phyloP scores from a whole-genome alignment of 2,888 invertebrate genomes.

The Anthrax anthrax region DNA sequence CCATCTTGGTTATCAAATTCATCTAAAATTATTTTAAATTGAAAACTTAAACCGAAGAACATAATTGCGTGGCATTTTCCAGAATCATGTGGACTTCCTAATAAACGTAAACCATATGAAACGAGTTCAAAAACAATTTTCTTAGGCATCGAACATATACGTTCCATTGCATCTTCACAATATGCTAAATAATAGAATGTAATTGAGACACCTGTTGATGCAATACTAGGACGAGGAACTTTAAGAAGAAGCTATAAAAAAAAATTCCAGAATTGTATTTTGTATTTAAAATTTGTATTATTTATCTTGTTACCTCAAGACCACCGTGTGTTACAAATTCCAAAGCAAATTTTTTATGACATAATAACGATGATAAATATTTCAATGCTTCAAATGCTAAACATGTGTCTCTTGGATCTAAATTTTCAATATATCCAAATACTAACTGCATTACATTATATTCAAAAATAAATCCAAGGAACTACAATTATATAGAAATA shows the following conservation, averaged over 20 bases:
- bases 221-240: constrained; percentile 85
- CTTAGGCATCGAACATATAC: constrained; percentile 75
- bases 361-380: constrained; percentile 84
- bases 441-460: constrained; percentile 83
- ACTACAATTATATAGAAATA: constrained; percentile 48
- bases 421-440: constrained; percentile 76
- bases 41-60: constrained; percentile 93
- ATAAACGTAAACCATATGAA: constrained; percentile 82
- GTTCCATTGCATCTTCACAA: constrained; percentile 95
- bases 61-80: constrained; percentile 96
- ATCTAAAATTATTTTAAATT: constrained; percentile 82
- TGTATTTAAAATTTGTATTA: neutral
- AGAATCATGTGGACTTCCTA: constrained; percentile 94
- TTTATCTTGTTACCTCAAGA: constrained; percentile 43
- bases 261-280: constrained; percentile 1
- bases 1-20: constrained; percentile 91
- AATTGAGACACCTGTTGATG: constrained; percentile 91
- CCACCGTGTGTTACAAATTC: constrained; percentile 88
- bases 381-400: constrained; percentile 93
- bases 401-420: constrained; percentile 77
- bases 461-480: constrained; percentile 85
- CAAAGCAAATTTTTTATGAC: constrained; percentile 95
- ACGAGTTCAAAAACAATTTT: constrained; percentile 63
- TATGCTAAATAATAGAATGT: constrained; percentile 94
- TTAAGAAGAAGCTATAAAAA: constrained; percentile 57